phyloP scores from a whole-genome alignment of 2,797 vertebrate species.

The Paramormyrops hopkinsi region DNA sequence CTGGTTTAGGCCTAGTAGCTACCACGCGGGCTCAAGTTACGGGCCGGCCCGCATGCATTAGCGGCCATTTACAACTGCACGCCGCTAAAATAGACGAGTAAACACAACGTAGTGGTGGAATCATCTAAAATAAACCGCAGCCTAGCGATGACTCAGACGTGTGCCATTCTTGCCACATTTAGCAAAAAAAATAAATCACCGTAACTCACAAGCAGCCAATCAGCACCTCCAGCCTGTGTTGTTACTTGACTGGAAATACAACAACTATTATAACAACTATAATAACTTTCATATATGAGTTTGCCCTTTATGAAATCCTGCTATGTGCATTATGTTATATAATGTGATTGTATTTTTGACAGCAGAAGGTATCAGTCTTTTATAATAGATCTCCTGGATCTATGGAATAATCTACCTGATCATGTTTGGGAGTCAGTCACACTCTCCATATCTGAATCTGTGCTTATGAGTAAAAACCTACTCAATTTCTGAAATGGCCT shows the following conservation, averaged over 20 bases:
- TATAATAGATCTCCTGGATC: not conserved
- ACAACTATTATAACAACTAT: not conserved
- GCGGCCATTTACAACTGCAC: constrained; percentile 18
- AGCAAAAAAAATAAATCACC: not conserved
- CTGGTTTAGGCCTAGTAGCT: not conserved
- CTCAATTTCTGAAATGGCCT: not conserved
- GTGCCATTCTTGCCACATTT: not conserved
- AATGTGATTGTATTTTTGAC: not conserved
- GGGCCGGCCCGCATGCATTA: not conserved
- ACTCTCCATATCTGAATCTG: not conserved
- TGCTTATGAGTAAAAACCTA: not conserved
- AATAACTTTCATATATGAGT: not conserved
- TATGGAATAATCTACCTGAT: not conserved
- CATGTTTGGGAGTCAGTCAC: not conserved
- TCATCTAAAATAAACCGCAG: not conserved
- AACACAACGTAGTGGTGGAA: constrained; percentile 15
- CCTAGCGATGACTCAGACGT: not conserved
- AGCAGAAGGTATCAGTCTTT: not conserved
- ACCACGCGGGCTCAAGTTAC: not conserved
- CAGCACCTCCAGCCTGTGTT: not conserved
- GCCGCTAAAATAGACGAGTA: constrained; percentile 20
- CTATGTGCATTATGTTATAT: not conserved
- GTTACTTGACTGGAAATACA: not conserved
- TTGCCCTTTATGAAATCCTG: not conserved
- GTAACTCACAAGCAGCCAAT: not conserved